Conservation (phyloP, 1,140 invertebrate genomes). For the Drosophila hydei region DNA sequence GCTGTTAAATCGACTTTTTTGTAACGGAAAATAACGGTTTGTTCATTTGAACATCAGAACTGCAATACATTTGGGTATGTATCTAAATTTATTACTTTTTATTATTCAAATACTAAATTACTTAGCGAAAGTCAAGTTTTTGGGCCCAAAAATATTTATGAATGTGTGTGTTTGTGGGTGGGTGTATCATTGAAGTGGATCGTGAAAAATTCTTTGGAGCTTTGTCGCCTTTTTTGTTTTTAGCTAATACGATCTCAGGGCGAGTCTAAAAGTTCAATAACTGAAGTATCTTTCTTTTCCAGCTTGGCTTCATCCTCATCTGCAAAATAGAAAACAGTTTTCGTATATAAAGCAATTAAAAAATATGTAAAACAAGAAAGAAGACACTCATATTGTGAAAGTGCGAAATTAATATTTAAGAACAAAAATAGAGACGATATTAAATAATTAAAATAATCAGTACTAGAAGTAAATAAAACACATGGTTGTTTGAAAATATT, state of each 20-base stretch:
- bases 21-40: neutral
- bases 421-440: slow-evolving; percentile 17
- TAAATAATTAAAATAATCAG: slow-evolving; percentile 18
- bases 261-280: slow-evolving; percentile 70
- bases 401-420: slow-evolving; percentile 32
- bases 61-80: slow-evolving; percentile 1
- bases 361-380: slow-evolving; percentile 27
- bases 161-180: too few relatives aligned
- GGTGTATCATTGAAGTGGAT: slow-evolving; percentile 13
- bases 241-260: slow-evolving; percentile 36
- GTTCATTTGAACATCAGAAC: neutral
- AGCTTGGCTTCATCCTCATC: slow-evolving; percentile 40
- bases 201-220: slow-evolving; percentile 60
- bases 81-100: slow-evolving; percentile 18
- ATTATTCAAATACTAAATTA: slow-evolving; percentile 24
- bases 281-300: slow-evolving; percentile 62
- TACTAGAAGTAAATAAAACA: slow-evolving; percentile 39
- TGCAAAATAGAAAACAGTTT: slow-evolving; percentile 58
- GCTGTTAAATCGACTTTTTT: slow-evolving; percentile 7
- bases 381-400: slow-evolving; percentile 9
- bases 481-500: slow-evolving; percentile 33
- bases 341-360: slow-evolving; percentile 51
- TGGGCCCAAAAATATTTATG: slow-evolving; percentile 11
- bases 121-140: slow-evolving; percentile 17
- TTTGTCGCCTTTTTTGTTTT: slow-evolving; percentile 5